Evolutionary conservation across 2,797 vertebrate species (phyloP).

Genomic region (Toxotes lorentzi): DNA sequence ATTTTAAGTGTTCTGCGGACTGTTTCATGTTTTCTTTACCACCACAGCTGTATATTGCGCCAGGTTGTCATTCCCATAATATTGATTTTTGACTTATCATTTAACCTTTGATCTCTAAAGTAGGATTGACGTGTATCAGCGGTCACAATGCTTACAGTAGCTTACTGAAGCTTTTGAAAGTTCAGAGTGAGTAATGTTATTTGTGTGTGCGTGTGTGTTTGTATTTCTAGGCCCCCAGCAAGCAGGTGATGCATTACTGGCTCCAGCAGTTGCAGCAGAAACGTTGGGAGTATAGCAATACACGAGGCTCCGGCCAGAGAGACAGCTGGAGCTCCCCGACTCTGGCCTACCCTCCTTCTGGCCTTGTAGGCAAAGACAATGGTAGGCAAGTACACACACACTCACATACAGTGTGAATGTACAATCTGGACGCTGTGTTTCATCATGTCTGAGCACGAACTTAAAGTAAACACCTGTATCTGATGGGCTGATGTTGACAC

Average conservation of each 20-base stretch:
- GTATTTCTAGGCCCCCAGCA: slow-evolving; percentile 88
- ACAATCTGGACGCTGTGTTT: background rate
- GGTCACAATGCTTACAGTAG: background rate
- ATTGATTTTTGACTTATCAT: background rate
- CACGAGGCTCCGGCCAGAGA: slow-evolving; percentile 83
- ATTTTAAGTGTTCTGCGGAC: background rate
- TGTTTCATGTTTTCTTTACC: slow-evolving; percentile 7
- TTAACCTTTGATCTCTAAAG: background rate
- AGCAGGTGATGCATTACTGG: slow-evolving; percentile 95
- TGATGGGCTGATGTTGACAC: slow-evolving; percentile 46
- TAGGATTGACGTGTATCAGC: background rate
- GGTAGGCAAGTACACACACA: slow-evolving; percentile 78
- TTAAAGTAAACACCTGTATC: slow-evolving; percentile 33
- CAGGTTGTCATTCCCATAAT: background rate
- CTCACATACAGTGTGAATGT: background rate
- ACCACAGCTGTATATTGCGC: background rate
- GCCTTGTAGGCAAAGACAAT: slow-evolving; percentile 93
- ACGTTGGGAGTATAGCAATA: slow-evolving; percentile 95
- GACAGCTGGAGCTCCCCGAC: slow-evolving; percentile 88
- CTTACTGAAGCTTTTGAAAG: background rate
- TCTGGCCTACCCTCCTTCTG: slow-evolving; percentile 83
- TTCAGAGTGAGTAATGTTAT: background rate
- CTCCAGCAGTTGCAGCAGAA: slow-evolving; percentile 97
- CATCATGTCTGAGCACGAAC: background rate
- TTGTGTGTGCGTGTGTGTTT: slow-evolving; percentile 8